Percentiles rank a stretch among this genome's conserved stretches.
These are phyloP conservation scores for Nymphalis polychloros DNA, from an alignment of 2,888 invertebrate genomes.

Conservation along the genomic window DNA sequence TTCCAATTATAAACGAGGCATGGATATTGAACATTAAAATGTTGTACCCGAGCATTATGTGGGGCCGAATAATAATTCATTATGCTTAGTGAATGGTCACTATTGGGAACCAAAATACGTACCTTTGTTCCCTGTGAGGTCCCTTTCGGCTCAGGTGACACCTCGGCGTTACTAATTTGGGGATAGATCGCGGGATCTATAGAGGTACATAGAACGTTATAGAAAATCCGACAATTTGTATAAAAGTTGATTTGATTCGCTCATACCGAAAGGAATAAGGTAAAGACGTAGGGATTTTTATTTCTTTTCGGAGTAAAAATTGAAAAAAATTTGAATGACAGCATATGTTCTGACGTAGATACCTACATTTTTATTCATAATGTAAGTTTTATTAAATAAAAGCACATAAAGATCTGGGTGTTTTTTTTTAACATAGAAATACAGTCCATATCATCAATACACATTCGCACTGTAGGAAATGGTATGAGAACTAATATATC, in stretches of 20 bases:
- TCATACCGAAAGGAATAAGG: constrained; percentile 40
- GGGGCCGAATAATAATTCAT: constrained; percentile 75
- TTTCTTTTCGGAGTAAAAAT: not conserved
- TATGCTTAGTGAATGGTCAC: constrained; percentile 67
- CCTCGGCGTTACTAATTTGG: constrained; percentile 73
- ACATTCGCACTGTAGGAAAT: too few relatives aligned
- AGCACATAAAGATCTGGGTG: too few relatives aligned
- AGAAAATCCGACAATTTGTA: constrained; percentile 57
- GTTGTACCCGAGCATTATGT: constrained; percentile 48
- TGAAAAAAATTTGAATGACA: not conserved
- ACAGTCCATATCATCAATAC: too few relatives aligned
- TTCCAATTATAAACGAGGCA: constrained; percentile 59
- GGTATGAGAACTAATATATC: too few relatives aligned
- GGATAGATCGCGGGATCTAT: constrained; percentile 39
- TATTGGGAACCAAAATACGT: constrained; percentile 70
- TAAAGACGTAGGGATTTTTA: constrained; percentile 16
- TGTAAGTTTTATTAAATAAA: too few relatives aligned
- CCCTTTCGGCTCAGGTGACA: constrained; percentile 75
- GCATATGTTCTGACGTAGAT: not conserved
- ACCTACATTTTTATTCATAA: not conserved
- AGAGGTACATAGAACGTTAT: constrained; percentile 47
- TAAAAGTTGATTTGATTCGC: constrained; percentile 59
- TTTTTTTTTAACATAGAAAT: too few relatives aligned
- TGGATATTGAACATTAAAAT: constrained; percentile 31
- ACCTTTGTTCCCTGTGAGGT: constrained; percentile 72